Conservation (phyloP, 2,797 vertebrate genomes). For the Dipus sagitta region DNA sequence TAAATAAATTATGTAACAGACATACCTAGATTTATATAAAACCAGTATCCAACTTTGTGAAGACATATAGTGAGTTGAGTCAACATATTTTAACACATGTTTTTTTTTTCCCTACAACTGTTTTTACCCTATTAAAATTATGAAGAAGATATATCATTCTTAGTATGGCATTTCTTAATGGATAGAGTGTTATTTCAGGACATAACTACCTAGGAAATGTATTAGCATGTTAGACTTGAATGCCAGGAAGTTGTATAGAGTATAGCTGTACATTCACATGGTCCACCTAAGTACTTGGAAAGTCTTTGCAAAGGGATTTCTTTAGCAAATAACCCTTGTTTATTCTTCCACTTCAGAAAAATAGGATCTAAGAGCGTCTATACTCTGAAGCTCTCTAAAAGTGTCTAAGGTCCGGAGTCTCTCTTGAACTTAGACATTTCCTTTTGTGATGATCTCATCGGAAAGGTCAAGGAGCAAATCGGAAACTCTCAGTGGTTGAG, state of each 20-base stretch:
- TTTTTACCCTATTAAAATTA: neutral
- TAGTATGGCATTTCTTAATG: neutral
- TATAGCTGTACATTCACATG: neutral
- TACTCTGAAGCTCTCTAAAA: slow-evolving; percentile 18
- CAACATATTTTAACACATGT: neutral
- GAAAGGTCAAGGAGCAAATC: slow-evolving; percentile 78
- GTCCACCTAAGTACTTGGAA: neutral
- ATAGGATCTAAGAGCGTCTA: slow-evolving; percentile 59
- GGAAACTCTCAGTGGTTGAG: slow-evolving; percentile 77
- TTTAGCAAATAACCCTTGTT: slow-evolving; percentile 62
- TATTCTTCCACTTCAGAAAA: slow-evolving; percentile 46
- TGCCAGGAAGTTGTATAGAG: neutral
- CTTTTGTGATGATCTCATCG: slow-evolving; percentile 76
- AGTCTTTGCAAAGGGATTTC: slow-evolving; percentile 51
- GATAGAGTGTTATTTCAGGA: neutral
- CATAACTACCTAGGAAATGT: slow-evolving; percentile 12
- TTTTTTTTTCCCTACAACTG: neutral
- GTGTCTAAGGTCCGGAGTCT: slow-evolving; percentile 49
- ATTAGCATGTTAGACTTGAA: neutral
- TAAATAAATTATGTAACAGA: slow-evolving; percentile 24
- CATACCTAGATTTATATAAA: neutral
- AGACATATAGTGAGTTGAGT: neutral
- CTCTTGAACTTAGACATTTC: slow-evolving; percentile 78
- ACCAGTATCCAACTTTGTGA: neutral
- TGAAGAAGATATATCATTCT: slow-evolving; percentile 20